Percentiles rank a stretch among this genome's conserved stretches.
Evolutionary conservation across 1,140 invertebrate genomes (phyloP).

Genomic region (Diorhabda sublineata): DNA sequence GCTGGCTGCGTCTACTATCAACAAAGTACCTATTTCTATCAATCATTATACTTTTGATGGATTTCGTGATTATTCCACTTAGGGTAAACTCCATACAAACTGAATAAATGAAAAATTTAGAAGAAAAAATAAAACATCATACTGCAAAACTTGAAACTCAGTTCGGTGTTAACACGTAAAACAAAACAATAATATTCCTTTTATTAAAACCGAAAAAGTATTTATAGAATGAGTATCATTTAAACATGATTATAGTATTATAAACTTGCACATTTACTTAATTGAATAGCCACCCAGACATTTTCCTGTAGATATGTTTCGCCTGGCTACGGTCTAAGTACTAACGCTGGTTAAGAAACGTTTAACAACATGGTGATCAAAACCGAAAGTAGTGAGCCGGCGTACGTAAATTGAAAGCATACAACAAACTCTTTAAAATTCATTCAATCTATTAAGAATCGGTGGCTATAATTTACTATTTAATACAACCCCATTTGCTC

Average conservation of each 20-base stretch:
- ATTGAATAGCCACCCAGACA: too few relatives aligned
- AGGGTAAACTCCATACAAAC: too few relatives aligned
- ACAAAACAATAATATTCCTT: neutral
- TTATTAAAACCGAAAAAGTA: neutral
- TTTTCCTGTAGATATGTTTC: too few relatives aligned
- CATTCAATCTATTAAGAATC: slow-evolving; percentile 1
- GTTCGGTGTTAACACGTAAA: neutral
- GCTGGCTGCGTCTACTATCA: too few relatives aligned
- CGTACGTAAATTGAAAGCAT: slow-evolving; percentile 2
- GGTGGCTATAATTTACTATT: slow-evolving; percentile 1
- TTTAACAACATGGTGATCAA: neutral
- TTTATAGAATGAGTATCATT: too few relatives aligned
- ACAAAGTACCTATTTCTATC: too few relatives aligned
- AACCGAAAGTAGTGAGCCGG: neutral
- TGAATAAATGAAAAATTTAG: too few relatives aligned
- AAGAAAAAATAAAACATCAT: too few relatives aligned
- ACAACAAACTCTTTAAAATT: neutral
- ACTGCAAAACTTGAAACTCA: neutral
- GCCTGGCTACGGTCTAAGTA: neutral
- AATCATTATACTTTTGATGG: too few relatives aligned
- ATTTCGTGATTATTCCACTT: too few relatives aligned
- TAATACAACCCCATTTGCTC: neutral
- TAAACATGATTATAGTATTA: too few relatives aligned
- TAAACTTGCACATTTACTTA: too few relatives aligned
- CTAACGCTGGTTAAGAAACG: neutral